Base-by-base conservation (phyloP, 2,113 vertebrate genomes). In the Polyodon spathula region DNA sequence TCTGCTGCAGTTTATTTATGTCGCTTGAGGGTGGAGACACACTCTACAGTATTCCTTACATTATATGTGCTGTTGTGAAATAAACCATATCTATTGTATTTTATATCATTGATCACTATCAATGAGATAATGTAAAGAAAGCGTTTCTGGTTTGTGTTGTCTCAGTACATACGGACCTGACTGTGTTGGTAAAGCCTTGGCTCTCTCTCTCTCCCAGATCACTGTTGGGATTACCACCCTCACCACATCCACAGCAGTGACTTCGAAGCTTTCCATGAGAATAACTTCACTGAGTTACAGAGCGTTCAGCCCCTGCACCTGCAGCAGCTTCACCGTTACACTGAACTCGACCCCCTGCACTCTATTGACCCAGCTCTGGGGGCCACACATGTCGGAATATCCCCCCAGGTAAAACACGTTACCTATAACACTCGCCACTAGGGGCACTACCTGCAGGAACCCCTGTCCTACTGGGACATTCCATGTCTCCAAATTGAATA, bases 271-370 rank as follows among this genome's bases (percentile, higher is more conserved):
- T 91, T 97, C 48, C 76, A 86, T 1, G 95, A 96, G 69, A 88
- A 81, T 57, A 94, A 97, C 69, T 97, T 98, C 79, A 97, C 96
- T 5, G 96, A 98, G 65, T 82, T 98, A 64, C 96, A 98, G 82
- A 98, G 91, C 0, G 93, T 97, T 9, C 93, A 91, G 73, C 80
- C 92, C 10, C 89, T 93, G 0, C 95, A 95, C 78, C 71, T 91
- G 27, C 78, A 95, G 42, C 85, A 86, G 69, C 84, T 96, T 37
- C 90, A 89, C 83, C 84, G 93, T 54, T 91, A 94, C 63, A 83
- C 91, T 88, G 75, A 84, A 67, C 70, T 89, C 1, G 95, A 97
- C 59, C 86, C 87, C 66, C 83, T 89, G 81, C 90, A 92, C 0
- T 84, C 92, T 62, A 73, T 97, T 7, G 96, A 98, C 62, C 76